phyloP scores from a whole-genome alignment of 2,113 vertebrate species.

The Myiozetetes cayanensis region DNA sequence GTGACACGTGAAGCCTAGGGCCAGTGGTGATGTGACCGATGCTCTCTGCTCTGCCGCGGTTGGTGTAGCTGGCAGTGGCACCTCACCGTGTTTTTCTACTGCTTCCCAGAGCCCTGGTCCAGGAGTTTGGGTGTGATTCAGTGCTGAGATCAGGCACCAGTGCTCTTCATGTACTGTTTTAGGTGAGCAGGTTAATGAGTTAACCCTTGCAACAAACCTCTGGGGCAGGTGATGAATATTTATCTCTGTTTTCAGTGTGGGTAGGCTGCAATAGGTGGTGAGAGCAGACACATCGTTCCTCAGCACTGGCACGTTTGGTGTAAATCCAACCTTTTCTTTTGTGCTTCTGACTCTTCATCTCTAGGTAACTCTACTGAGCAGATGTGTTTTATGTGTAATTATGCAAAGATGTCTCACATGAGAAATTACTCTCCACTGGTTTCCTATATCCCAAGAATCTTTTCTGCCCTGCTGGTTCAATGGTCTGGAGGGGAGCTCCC shows the following conservation, averaged over 20 bases:
- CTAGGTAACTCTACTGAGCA: neutral
- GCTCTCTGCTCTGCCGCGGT: neutral
- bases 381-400: neutral
- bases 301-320: accelerated
- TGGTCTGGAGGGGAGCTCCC: accelerated
- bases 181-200: neutral
- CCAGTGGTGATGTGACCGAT: neutral
- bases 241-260: neutral
- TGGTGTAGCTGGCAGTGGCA: neutral
- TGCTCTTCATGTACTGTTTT: neutral
- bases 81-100: neutral
- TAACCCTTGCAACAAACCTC: neutral
- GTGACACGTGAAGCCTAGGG: slow-evolving; percentile 33
- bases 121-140: neutral
- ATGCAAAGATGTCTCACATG: neutral
- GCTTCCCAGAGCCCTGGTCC: neutral
- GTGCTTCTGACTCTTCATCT: neutral
- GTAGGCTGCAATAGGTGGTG: neutral
- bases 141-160: neutral
- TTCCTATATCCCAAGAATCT: neutral
- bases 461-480: neutral
- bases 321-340: neutral
- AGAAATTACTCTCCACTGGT: neutral
- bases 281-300: neutral
- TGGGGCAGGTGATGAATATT: neutral